A percentile compares a stretch with the other conserved stretches of the same genome.
Evolutionary conservation across 2,113 vertebrate genomes (phyloP).

Genomic region (Pteronura brasiliensis): DNA sequence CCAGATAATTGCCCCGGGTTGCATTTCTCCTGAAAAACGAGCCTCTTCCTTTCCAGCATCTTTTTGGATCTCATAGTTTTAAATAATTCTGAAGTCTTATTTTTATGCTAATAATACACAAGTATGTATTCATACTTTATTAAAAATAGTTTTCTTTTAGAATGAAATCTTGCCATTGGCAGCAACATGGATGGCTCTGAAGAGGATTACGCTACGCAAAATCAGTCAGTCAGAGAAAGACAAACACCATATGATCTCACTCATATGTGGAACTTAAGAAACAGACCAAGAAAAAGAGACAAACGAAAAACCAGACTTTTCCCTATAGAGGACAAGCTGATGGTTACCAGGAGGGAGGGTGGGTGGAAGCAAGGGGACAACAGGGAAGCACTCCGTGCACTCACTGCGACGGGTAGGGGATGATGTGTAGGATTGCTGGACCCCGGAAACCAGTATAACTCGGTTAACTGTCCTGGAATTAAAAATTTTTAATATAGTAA

Average conservation of each 20-base stretch:
- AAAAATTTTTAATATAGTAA: background rate
- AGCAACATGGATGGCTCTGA: background rate
- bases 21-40: background rate
- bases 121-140: background rate
- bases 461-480: background rate
- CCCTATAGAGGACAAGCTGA: background rate
- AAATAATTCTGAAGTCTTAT: background rate
- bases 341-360: background rate
- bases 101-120: background rate
- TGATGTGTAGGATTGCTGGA: background rate
- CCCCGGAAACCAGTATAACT: background rate
- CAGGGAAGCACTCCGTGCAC: no score
- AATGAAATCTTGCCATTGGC: background rate
- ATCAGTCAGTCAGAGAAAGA: background rate
- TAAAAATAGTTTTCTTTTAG: background rate
- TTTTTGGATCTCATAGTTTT: background rate
- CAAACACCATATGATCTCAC: background rate
- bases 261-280: background rate
- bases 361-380: background rate
- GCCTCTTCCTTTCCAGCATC: background rate
- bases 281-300: background rate
- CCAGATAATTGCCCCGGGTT: background rate
- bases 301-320: background rate
- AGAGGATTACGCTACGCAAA: background rate
- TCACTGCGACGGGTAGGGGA: fast-evolving